Evolutionary conservation across 2,888 invertebrate genomes (phyloP).

Genomic region (Eilema sororculum): DNA sequence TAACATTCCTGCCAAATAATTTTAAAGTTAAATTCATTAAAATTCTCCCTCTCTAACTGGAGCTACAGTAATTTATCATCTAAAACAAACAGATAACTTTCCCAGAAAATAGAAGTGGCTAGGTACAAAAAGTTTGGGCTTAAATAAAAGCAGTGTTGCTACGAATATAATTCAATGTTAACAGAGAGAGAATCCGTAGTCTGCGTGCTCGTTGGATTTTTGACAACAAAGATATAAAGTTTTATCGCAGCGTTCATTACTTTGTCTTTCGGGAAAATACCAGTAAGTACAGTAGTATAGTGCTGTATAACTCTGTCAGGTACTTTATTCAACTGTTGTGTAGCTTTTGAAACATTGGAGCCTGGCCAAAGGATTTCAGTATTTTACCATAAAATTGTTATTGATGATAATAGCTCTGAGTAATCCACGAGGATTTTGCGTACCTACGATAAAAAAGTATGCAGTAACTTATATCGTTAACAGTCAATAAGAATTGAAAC

Average conservation of each 20-base stretch:
- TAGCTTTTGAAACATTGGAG: background rate
- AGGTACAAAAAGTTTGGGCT: conserved; percentile 44
- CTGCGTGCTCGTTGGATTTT: conserved; percentile 49
- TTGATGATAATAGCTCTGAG: background rate
- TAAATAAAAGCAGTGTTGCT: conserved; percentile 42
- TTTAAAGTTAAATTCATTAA: conserved; percentile 6
- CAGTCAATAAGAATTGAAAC: background rate
- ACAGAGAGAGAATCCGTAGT: conserved; percentile 58
- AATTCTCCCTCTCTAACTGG: background rate
- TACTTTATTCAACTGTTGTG: background rate
- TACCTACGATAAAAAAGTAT: no score
- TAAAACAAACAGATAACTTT: conserved; percentile 29
- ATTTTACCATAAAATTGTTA: background rate
- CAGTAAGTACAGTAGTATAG: background rate
- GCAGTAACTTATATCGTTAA: background rate
- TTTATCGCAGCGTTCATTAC: background rate
- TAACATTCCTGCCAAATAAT: background rate
- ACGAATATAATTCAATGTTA: conserved; percentile 65
- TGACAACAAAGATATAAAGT: conserved; percentile 44
- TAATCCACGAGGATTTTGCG: no score
- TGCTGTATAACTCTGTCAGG: background rate
- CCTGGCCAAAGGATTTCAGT: background rate
- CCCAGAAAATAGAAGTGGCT: conserved; percentile 20
- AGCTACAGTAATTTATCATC: conserved; percentile 18
- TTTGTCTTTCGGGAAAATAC: background rate